Evolutionary conservation across 2,113 vertebrate species (phyloP), one percentile per base, ranked within the genome.

Genomic region (Salvelinus fontinalis): DNA sequence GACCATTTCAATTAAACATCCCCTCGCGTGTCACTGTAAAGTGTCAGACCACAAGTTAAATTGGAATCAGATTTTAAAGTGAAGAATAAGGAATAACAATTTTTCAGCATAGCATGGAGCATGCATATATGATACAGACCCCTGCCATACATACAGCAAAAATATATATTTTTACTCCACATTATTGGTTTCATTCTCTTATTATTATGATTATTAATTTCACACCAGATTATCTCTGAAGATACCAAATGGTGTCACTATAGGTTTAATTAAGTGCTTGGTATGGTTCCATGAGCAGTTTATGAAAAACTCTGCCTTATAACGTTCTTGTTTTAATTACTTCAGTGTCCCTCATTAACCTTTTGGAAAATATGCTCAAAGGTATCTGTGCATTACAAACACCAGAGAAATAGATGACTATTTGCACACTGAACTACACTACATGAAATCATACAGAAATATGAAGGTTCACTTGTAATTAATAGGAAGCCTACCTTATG

Each of bases 41-140:
- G 89, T 91, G 93, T 92, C 86, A 90, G 88, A 84, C 79, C 89
- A 83, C 75, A 90, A 89, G 88, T 91, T 77, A 93, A 94, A 94
- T 93, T 94, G 90, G 89, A 94, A 94, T 94, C 93, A 94, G 93
- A 94, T 94, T 94, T 93, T 51, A 75, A 81, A 69, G 69, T 70
- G 74, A 79, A 81, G 75, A 87, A 89, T 71, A 79, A 84, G 81
- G 86, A 81, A 90, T 85, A 90, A 90, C 82, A 87, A 85, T 92
- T 91, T 92, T 88, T 70, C 81, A 76, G 77, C 69, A 80, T 87
- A 85, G 83, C 87, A 80, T 92, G 88, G 90, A 93, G 93, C 88
- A 85, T 79, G 78, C 82, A 73, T 91, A 89, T 73, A 83, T 87
- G 88, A 90, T 83, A 84, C 86, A 91, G 87, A 91, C 90, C 88